Conservation (phyloP, 92 coral and sea anemone species). For the Nematostella vectensis region DNA sequence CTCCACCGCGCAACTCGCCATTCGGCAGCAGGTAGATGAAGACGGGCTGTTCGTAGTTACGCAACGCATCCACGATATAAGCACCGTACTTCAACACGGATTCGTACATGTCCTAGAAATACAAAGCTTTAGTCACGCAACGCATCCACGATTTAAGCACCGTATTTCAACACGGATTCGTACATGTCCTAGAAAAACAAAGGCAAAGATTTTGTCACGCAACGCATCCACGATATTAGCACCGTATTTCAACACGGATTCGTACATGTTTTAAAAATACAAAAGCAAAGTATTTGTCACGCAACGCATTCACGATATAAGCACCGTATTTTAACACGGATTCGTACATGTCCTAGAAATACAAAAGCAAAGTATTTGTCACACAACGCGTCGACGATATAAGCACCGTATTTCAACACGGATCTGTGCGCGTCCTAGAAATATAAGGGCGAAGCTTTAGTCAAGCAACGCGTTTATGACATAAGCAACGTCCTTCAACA, state of each 20-base stretch:
- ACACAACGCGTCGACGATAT: conserved; percentile 85
- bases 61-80: conserved; percentile 86
- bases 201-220: no score
- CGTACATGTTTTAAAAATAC: conserved; percentile 69
- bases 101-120: conserved; percentile 79
- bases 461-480: conserved; percentile 83
- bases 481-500: conserved; percentile 83
- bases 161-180: conserved; percentile 84
- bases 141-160: conserved; percentile 91
- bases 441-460: no score
- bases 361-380: no score
- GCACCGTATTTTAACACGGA: conserved; percentile 86
- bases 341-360: conserved; percentile 97
- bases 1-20: conserved; percentile 96
- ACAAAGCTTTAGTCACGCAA: conserved; percentile 57
- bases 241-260: conserved; percentile 84
- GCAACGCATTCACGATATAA: conserved; percentile 83
- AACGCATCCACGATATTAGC: conserved; percentile 90
- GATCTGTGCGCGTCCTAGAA: conserved; percentile 93
- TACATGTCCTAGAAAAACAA: conserved; percentile 65
- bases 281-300: no score
- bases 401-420: conserved; percentile 85
- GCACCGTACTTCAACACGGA: conserved; percentile 88
- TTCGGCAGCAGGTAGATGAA: conserved; percentile 84
- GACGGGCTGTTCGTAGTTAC: conserved; percentile 78